Evolutionary conservation across 2,113 vertebrate species (phyloP).

Genomic region (Variabilichromis moorii): DNA sequence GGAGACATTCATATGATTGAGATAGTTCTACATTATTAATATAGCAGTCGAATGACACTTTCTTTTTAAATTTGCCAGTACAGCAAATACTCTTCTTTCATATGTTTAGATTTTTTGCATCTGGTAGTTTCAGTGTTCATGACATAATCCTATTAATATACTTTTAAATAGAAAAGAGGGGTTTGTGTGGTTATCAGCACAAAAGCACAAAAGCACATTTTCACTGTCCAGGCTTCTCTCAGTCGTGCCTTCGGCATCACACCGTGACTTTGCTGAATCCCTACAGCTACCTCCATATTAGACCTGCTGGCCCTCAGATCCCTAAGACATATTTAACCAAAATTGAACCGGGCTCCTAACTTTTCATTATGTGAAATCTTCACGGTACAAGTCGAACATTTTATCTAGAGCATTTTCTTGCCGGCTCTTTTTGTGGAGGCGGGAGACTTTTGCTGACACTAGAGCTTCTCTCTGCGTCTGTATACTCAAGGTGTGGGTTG

Average conservation of each 20-base stretch:
- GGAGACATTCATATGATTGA: neutral
- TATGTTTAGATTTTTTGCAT: neutral
- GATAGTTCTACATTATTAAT: neutral
- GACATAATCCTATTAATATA: neutral
- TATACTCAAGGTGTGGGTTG: constrained; percentile 33
- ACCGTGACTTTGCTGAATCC: constrained; percentile 44
- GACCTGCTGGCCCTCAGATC: constrained; percentile 40
- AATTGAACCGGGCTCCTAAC: constrained; percentile 40
- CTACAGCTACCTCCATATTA: constrained; percentile 41
- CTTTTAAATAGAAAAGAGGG: neutral
- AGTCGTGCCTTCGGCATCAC: constrained; percentile 24
- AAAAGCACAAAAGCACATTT: neutral
- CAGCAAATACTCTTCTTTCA: neutral
- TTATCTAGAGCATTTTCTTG: constrained; percentile 28
- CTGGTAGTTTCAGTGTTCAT: neutral
- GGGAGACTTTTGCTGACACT: constrained; percentile 41
- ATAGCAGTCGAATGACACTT: neutral
- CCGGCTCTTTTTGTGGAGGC: constrained; percentile 22
- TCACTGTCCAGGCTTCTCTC: neutral
- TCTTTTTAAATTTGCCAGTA: neutral
- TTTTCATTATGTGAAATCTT: constrained; percentile 54
- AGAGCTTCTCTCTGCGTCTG: constrained; percentile 15
- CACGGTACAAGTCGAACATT: constrained; percentile 18
- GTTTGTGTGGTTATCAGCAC: constrained; percentile 12
- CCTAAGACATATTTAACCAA: constrained; percentile 37